A percentile compares a stretch with the other conserved stretches of the same genome.
Conservation (phyloP, 1,140 invertebrate genomes). For the Goniozus legneri region DNA sequence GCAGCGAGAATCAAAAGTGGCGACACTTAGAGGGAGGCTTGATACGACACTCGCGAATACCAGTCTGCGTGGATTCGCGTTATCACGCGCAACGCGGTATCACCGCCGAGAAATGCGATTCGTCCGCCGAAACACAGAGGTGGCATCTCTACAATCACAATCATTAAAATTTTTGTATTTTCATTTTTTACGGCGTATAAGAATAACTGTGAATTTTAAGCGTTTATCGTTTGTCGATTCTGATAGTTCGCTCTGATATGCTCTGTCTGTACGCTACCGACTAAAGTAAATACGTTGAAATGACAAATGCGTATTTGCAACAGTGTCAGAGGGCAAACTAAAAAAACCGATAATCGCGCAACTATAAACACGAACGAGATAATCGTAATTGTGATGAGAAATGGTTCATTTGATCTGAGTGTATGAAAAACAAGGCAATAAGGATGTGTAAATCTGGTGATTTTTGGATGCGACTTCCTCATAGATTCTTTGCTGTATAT, state of each 20-base stretch:
- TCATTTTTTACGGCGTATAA: too few relatives aligned
- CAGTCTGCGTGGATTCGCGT: constrained; percentile 77
- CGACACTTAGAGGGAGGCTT: constrained; percentile 66
- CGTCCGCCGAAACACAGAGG: constrained; percentile 62
- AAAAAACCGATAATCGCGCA: background rate
- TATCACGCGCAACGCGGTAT: constrained; percentile 64
- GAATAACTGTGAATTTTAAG: too few relatives aligned
- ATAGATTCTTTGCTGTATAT: background rate
- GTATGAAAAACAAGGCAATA: background rate
- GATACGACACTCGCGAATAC: constrained; percentile 69
- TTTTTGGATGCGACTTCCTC: too few relatives aligned
- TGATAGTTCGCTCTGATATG: background rate
- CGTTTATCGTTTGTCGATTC: background rate
- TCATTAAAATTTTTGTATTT: constrained; percentile 30
- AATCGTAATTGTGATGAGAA: too few relatives aligned
- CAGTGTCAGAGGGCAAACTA: background rate
- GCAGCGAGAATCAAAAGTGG: constrained; percentile 76
- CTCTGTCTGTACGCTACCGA: background rate
- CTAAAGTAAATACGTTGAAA: background rate
- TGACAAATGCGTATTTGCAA: background rate
- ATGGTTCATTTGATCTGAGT: too few relatives aligned
- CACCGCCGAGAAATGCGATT: constrained; percentile 69
- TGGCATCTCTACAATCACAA: constrained; percentile 59
- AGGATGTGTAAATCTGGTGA: too few relatives aligned
- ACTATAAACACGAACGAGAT: too few relatives aligned